These are phyloP conservation scores for Trichoplusia ni DNA, from an alignment of 1,140 invertebrate genomes.

Conservation along the genomic window DNA sequence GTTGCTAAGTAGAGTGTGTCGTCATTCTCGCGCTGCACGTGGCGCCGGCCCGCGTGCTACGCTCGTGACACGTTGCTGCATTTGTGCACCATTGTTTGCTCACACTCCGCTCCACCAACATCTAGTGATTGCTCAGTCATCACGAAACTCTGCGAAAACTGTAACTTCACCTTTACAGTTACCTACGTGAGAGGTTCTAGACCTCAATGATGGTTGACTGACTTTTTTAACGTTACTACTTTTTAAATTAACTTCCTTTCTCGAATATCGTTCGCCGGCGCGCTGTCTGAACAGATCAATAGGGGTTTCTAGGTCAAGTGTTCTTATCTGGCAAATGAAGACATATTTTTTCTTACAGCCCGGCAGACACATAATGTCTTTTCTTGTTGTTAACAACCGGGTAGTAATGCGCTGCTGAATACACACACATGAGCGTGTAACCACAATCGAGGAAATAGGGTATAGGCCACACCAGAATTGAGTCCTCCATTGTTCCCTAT, in stretches of 20 bases:
- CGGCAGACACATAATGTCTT: background rate
- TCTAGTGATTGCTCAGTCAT: background rate
- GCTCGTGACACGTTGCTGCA: constrained; percentile 33
- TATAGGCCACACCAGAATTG: constrained; percentile 18
- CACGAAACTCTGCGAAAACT: constrained; percentile 11
- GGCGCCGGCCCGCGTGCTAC: constrained; percentile 33
- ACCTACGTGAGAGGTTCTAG: constrained; percentile 19
- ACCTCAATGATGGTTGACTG: constrained; percentile 29
- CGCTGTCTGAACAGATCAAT: constrained; percentile 30
- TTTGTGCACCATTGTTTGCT: constrained; percentile 35
- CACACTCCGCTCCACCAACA: background rate
- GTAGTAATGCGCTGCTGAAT: background rate
- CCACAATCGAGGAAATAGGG: constrained; percentile 1
- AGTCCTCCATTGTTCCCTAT: constrained; percentile 41
- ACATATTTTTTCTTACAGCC: constrained; percentile 13
- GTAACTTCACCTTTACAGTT: constrained; percentile 29
- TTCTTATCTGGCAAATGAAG: constrained; percentile 25
- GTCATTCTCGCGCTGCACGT: constrained; percentile 51
- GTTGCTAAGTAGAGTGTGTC: constrained; percentile 61
- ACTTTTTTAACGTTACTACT: constrained; percentile 34
- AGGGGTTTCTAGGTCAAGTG: constrained; percentile 43
- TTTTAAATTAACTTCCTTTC: constrained; percentile 31
- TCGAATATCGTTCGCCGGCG: constrained; percentile 17
- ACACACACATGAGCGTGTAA: background rate
- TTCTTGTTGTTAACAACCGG: background rate